Conservation (phyloP, 2,797 vertebrate genomes). For the Geotrypetes seraphini region DNA sequence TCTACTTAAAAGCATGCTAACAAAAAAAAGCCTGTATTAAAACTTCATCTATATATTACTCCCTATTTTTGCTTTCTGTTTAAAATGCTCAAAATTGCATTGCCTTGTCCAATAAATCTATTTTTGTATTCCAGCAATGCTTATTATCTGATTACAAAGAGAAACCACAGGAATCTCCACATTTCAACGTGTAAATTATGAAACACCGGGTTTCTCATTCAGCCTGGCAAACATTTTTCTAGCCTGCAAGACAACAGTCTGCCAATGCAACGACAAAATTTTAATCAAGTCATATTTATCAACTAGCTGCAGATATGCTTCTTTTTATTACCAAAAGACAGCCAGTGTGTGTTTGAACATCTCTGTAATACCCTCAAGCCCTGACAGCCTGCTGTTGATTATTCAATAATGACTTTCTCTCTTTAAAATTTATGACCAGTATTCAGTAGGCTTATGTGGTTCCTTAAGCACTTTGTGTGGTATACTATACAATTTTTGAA, state of each 20-base stretch:
- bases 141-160: no score
- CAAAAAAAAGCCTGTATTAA: no score
- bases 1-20: background rate
- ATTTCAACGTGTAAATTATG: no score
- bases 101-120: no score
- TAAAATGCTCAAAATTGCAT: background rate
- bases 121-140: no score
- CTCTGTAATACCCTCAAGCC: background rate
- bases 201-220: no score
- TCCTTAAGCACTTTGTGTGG: no score
- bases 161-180: no score
- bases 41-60: no score
- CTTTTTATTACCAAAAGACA: background rate
- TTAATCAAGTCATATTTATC: background rate
- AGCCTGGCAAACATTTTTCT: constrained; percentile 37
- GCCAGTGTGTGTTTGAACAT: background rate
- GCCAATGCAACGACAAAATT: constrained; percentile 18
- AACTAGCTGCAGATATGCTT: background rate
- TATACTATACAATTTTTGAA: no score
- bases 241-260: constrained; percentile 12
- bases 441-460: no score
- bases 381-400: background rate
- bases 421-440: background rate
- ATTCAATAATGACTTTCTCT: background rate
- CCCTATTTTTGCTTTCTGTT: background rate